These are phyloP conservation scores for Dolichoris vasculosae DNA, from an alignment of 1,140 invertebrate species.

Conservation along the genomic window DNA sequence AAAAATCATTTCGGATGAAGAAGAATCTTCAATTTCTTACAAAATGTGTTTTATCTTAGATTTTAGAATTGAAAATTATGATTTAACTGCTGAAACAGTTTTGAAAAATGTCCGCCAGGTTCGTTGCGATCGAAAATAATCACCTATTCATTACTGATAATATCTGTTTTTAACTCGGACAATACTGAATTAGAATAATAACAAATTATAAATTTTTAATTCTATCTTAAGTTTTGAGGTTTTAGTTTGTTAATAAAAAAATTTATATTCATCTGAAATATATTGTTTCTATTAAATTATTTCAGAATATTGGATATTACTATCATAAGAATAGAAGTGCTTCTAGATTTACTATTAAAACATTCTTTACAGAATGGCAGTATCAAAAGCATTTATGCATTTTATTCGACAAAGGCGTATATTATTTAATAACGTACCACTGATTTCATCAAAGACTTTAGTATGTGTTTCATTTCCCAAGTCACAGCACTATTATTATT, in stretches of 20 bases:
- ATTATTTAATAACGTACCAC: conserved; percentile 42
- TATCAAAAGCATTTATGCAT: conserved; percentile 58
- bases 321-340: neutral
- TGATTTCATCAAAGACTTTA: conserved; percentile 42
- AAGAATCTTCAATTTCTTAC: too few species aligned
- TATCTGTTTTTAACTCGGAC: too few species aligned
- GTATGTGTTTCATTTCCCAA: conserved; percentile 36
- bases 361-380: conserved; percentile 60
- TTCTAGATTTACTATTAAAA: neutral
- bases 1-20: too few species aligned
- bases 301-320: neutral
- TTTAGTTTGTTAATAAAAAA: neutral
- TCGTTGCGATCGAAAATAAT: neutral
- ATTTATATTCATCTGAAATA: neutral
- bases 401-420: conserved; percentile 56
- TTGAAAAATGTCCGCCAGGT: neutral
- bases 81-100: neutral
- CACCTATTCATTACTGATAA: neutral
- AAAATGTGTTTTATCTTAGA: too few species aligned
- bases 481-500: conserved; percentile 56
- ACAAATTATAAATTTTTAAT: neutral
- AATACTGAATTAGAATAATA: neutral
- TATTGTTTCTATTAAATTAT: neutral
- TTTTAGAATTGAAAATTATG: too few species aligned
- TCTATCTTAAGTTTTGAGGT: neutral